phyloP scores from a whole-genome alignment of 2,797 vertebrate species.

The Macropus fuliginosus region DNA sequence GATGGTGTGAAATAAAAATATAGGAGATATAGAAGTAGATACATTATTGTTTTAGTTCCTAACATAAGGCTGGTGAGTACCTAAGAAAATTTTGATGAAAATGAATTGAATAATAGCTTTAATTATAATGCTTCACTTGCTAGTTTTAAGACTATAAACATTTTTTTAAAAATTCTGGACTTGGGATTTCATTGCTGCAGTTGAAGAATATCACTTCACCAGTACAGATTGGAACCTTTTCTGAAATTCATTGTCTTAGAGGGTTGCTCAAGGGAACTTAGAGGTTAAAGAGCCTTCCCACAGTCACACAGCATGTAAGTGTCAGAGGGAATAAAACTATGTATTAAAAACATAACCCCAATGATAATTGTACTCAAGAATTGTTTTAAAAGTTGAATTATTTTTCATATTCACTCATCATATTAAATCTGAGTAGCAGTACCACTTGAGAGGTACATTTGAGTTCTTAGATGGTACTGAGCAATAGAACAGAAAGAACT shows the following conservation, averaged over 20 bases:
- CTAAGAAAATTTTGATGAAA: neutral
- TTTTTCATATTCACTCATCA: neutral
- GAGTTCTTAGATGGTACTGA: conserved; percentile 30
- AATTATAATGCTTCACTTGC: neutral
- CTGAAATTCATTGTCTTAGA: neutral
- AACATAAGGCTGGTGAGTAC: neutral
- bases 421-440: conserved; percentile 7
- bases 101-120: neutral
- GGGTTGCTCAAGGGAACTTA: neutral
- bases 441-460: conserved; percentile 41
- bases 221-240: neutral
- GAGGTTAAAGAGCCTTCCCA: neutral
- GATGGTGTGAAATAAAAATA: neutral
- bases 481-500: neutral
- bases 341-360: neutral
- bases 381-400: neutral
- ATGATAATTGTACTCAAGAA: neutral
- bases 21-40: neutral
- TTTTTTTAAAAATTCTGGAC: neutral
- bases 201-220: neutral
- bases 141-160: neutral
- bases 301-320: neutral
- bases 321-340: neutral
- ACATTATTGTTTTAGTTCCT: neutral
- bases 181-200: neutral